Percentiles rank a stretch among this genome's conserved stretches.
phyloP scores from a whole-genome alignment of 2,888 invertebrate genomes.

The Laspeyria flexula region DNA sequence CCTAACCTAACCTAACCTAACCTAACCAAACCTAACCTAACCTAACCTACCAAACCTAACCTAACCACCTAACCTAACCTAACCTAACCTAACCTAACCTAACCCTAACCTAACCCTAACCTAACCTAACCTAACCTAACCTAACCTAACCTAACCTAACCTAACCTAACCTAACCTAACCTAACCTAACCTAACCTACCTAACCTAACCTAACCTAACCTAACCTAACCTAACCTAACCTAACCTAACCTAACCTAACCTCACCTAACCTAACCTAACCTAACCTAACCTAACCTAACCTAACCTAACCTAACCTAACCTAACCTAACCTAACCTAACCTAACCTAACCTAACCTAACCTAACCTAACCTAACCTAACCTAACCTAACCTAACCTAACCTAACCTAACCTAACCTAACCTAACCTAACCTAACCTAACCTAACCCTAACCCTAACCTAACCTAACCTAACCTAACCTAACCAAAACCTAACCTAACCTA shows the following conservation, averaged over 20 bases:
- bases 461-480: conserved; percentile 14
- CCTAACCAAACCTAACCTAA: conserved; percentile 8
- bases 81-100: conserved; percentile 10
- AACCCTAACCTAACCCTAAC: too few species aligned
- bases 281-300: conserved; percentile 13
- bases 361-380: conserved; percentile 5
- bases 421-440: conserved; percentile 8
- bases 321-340: conserved; percentile 16
- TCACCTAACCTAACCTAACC: conserved; percentile 10
- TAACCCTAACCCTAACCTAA: conserved; percentile 8
- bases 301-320: conserved; percentile 17
- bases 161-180: conserved; percentile 10
- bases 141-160: conserved; percentile 1
- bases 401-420: conserved; percentile 10
- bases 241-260: conserved; percentile 13
- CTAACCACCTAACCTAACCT: too few species aligned
- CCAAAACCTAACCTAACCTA: conserved; percentile 11
- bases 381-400: conserved; percentile 13
- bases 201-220: conserved; percentile 18
- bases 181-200: too few species aligned
- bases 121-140: too few species aligned
- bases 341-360: conserved; percentile 15
- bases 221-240: conserved; percentile 26
- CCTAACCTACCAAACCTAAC: too few species aligned
- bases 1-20: conserved; percentile 8